Evolutionary conservation across 2,888 invertebrate genomes (phyloP).

Genomic region (Phalangium opilio): DNA sequence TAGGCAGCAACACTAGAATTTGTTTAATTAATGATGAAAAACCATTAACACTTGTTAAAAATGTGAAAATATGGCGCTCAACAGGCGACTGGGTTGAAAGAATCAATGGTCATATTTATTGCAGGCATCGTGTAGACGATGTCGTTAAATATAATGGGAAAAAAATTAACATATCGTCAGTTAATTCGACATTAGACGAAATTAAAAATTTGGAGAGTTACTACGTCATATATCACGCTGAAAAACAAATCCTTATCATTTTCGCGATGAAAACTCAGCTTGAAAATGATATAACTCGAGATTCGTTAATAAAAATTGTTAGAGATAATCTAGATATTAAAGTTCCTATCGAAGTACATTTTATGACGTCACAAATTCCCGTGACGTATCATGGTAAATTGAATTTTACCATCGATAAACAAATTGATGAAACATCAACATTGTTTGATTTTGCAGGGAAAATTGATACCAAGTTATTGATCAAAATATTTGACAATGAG

Average conservation of each 20-base stretch:
- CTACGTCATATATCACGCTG: not conserved
- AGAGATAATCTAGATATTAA: too few species aligned
- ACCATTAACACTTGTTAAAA: not conserved
- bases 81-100: slow-evolving; percentile 57
- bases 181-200: not conserved
- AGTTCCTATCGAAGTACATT: too few species aligned
- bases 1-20: slow-evolving; percentile 3
- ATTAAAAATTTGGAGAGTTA: not conserved
- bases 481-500: too few species aligned
- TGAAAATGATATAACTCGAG: too few species aligned
- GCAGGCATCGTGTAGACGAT: slow-evolving; percentile 46
- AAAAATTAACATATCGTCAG: slow-evolving; percentile 37
- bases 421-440: too few species aligned
- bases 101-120: slow-evolving; percentile 23
- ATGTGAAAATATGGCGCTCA: slow-evolving; percentile 29
- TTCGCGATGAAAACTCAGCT: not conserved
- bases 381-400: too few species aligned
- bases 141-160: slow-evolving; percentile 61
- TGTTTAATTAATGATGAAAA: slow-evolving; percentile 26
- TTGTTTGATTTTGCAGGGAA: too few species aligned
- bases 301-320: too few species aligned
- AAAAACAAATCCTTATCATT: not conserved
- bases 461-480: too few species aligned
- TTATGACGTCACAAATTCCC: too few species aligned
- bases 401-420: too few species aligned